A percentile compares a stretch with the other conserved stretches of the same genome.
Evolutionary conservation across 2,888 invertebrate species (phyloP).

Genomic region (Fragum sueziense): DNA sequence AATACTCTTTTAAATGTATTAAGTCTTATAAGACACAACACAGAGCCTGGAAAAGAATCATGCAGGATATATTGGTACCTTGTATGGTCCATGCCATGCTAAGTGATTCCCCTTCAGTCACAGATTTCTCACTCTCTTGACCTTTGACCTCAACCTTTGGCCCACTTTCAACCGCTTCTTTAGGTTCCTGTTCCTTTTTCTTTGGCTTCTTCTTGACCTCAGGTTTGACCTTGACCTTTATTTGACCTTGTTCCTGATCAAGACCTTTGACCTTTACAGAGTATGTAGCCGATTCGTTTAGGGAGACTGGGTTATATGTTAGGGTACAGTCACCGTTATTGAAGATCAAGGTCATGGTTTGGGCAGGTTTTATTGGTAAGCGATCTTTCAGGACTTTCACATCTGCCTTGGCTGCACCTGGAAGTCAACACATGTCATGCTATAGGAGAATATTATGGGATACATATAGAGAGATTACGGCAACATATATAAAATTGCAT

Average conservation of each 20-base stretch:
- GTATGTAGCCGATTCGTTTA: slow-evolving; percentile 30
- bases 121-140: not conserved
- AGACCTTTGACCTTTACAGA: slow-evolving; percentile 29
- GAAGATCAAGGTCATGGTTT: slow-evolving; percentile 11
- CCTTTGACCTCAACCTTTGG: not conserved
- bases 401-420: slow-evolving; percentile 1
- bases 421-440: too few relatives aligned
- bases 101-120: slow-evolving; percentile 16
- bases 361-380: slow-evolving; percentile 1
- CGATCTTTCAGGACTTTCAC: slow-evolving; percentile 32
- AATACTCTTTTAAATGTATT: too few relatives aligned
- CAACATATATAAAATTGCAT: too few relatives aligned
- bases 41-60: too few relatives aligned
- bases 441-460: too few relatives aligned
- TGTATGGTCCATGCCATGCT: slow-evolving; percentile 14
- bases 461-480: too few relatives aligned
- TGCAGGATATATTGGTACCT: too few relatives aligned
- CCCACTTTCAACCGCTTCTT: not conserved
- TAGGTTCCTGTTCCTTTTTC: slow-evolving; percentile 4
- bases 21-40: too few relatives aligned
- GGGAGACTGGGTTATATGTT: slow-evolving; percentile 7
- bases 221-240: slow-evolving; percentile 14
- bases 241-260: slow-evolving; percentile 2
- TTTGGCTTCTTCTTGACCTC: not conserved
- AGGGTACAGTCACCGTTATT: slow-evolving; percentile 21